Conservation (phyloP, 2,888 invertebrate species). For the Dolomedes plantarius region DNA sequence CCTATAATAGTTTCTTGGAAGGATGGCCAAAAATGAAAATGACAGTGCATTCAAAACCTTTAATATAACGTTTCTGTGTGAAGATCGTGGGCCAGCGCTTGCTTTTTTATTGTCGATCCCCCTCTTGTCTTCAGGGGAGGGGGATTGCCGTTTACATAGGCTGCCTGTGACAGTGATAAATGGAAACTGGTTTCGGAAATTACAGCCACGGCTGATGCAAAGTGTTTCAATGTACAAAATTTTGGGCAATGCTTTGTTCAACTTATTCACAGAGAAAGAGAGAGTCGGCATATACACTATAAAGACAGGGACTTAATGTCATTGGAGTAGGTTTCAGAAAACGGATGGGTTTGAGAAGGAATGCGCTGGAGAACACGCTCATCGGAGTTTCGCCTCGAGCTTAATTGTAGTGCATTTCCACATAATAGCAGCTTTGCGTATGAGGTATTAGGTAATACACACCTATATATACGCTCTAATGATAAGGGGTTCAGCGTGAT, state of each 20-base stretch:
- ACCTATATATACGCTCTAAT: slow-evolving; percentile 4
- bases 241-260: slow-evolving; percentile 46
- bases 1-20: slow-evolving; percentile 68
- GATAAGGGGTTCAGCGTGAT: no score
- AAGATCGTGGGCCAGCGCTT: slow-evolving; percentile 55
- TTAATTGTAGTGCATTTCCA: slow-evolving; percentile 34
- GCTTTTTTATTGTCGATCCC: slow-evolving; percentile 36
- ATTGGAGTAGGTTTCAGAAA: slow-evolving; percentile 31
- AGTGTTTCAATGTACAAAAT: slow-evolving; percentile 61
- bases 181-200: slow-evolving; percentile 57
- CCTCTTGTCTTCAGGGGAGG: slow-evolving; percentile 24
- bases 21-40: slow-evolving; percentile 67
- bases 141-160: slow-evolving; percentile 51
- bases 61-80: slow-evolving; percentile 66
- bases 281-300: slow-evolving; percentile 1
- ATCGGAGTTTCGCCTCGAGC: background rate
- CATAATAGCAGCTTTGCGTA: slow-evolving; percentile 23
- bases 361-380: slow-evolving; percentile 22
- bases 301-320: slow-evolving; percentile 53
- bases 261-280: background rate
- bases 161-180: slow-evolving; percentile 64
- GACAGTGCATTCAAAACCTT: slow-evolving; percentile 62
- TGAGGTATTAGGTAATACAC: slow-evolving; percentile 26
- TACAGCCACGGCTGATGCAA: slow-evolving; percentile 53
- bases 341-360: slow-evolving; percentile 44